Percentiles rank a stretch among this genome's conserved stretches.
phyloP scores from a whole-genome alignment of 1,140 invertebrate genomes.

The Dryas iulia region DNA sequence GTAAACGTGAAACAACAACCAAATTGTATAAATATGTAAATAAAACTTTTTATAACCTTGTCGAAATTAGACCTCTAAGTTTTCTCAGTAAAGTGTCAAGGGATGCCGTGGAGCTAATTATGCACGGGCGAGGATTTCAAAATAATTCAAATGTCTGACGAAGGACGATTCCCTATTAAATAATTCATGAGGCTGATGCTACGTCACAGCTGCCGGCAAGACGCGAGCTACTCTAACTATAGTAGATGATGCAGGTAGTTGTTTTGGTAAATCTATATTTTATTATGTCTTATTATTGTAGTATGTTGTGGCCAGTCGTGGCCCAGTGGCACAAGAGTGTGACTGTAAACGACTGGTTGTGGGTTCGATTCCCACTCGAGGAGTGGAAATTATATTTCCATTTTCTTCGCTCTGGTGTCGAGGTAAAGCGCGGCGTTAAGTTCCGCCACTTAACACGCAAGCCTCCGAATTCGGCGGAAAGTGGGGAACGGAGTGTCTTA shows the following conservation, averaged over 20 bases:
- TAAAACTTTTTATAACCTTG: not conserved
- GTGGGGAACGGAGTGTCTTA: too few relatives aligned
- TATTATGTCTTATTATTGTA: too few relatives aligned
- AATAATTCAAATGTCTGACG: conserved; percentile 30
- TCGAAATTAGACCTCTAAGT: not conserved
- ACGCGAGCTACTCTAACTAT: conserved; percentile 7
- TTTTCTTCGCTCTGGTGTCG: too few relatives aligned
- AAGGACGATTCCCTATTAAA: conserved; percentile 17
- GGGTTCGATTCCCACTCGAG: too few relatives aligned
- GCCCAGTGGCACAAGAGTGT: too few relatives aligned
- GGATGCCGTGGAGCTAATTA: conserved; percentile 22
- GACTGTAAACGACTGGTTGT: too few relatives aligned
- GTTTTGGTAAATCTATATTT: not conserved
- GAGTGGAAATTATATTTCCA: too few relatives aligned
- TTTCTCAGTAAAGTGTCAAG: conserved; percentile 9
- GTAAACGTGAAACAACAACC: not conserved
- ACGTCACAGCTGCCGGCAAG: conserved; percentile 17
- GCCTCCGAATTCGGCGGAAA: too few relatives aligned
- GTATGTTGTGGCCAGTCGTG: too few relatives aligned
- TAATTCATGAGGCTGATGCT: conserved; percentile 23
- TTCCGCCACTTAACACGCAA: too few relatives aligned
- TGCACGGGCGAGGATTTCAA: conserved; percentile 21
- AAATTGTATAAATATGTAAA: not conserved
- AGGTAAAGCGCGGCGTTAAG: too few relatives aligned
- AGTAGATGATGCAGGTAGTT: not conserved